A percentile compares a stretch with the other conserved stretches of the same genome.
Evolutionary conservation across 2,113 vertebrate genomes (phyloP).

Genomic region (Nansenia antarctica): DNA sequence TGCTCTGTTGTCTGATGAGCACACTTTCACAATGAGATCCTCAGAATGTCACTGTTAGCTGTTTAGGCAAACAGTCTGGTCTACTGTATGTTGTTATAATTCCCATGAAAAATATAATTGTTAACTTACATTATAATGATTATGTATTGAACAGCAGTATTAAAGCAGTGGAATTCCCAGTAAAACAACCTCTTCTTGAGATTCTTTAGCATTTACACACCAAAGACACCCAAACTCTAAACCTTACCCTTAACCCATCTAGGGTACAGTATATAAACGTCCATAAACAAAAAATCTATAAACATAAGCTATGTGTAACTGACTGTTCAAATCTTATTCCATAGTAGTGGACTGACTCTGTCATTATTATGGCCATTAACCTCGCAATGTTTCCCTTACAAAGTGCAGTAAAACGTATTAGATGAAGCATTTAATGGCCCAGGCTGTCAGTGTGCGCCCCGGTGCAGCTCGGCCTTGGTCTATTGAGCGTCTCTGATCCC

Average conservation of each 20-base stretch:
- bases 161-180: background rate
- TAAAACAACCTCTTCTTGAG: background rate
- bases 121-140: too few relatives aligned
- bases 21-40: too few relatives aligned
- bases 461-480: background rate
- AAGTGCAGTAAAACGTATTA: conserved; percentile 44
- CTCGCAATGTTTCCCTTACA: conserved; percentile 30
- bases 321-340: conserved; percentile 46
- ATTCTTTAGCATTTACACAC: background rate
- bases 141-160: too few relatives aligned
- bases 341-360: conserved; percentile 13
- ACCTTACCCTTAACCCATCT: background rate
- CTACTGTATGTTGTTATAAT: too few relatives aligned
- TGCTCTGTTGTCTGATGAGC: too few relatives aligned
- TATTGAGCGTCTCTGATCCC: conserved; percentile 1
- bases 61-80: too few relatives aligned
- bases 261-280: too few relatives aligned
- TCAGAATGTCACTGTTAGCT: too few relatives aligned
- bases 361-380: conserved; percentile 22
- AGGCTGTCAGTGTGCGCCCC: conserved; percentile 12
- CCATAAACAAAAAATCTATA: too few relatives aligned
- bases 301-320: conserved; percentile 34
- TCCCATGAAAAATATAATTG: too few relatives aligned
- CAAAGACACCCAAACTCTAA: background rate
- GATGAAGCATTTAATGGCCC: conserved; percentile 38